These are phyloP conservation scores for Rhineura floridana DNA, from an alignment of 2,113 vertebrate genomes.

Conservation along the genomic window DNA sequence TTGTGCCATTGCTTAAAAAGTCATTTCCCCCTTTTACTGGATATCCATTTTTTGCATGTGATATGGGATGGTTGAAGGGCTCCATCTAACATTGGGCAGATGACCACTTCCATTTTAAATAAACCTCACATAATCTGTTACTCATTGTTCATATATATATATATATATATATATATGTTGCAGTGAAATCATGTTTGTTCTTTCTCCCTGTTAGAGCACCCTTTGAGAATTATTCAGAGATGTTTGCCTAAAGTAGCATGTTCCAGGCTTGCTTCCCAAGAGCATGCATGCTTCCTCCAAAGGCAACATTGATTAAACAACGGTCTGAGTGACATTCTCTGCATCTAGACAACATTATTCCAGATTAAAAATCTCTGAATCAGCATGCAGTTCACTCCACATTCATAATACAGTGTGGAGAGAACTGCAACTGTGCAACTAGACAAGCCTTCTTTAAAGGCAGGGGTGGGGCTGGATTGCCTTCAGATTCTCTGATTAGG, in stretches of 20 bases:
- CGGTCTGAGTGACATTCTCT: background rate
- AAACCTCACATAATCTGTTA: constrained; percentile 53
- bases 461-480: background rate
- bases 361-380: accelerated
- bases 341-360: background rate
- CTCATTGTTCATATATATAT: constrained; percentile 51
- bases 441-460: background rate
- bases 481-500: too few relatives aligned
- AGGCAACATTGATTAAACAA: background rate
- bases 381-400: too few relatives aligned
- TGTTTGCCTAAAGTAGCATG: background rate
- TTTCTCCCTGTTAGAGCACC: background rate
- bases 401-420: constrained; percentile 9
- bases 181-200: background rate
- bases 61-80: constrained; percentile 63
- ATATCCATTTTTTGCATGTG: constrained; percentile 36
- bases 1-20: constrained; percentile 30
- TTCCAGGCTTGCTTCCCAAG: background rate
- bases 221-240: background rate
- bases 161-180: background rate
- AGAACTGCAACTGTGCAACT: background rate
- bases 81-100: constrained; percentile 65
- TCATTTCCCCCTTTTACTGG: constrained; percentile 43
- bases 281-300: background rate
- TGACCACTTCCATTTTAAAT: constrained; percentile 60